phyloP scores from a whole-genome alignment of 2,888 invertebrate genomes.

The Heliconius hortense region DNA sequence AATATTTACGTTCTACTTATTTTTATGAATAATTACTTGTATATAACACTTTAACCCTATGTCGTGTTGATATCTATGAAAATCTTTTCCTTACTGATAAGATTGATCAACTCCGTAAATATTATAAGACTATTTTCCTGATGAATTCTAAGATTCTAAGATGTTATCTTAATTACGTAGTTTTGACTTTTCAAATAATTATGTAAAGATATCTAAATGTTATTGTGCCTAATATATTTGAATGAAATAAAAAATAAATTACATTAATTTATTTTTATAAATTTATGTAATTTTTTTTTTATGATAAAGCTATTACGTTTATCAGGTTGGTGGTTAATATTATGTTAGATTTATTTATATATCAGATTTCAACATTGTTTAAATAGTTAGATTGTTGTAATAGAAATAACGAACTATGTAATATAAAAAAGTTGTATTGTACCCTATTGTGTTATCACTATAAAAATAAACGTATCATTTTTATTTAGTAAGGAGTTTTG shows the following conservation, averaged over 20 bases:
- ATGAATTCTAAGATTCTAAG: too few relatives aligned
- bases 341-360: constrained; percentile 14
- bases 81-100: background rate
- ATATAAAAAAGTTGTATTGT: constrained; percentile 9
- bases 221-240: constrained; percentile 16
- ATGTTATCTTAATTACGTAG: background rate
- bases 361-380: constrained; percentile 10
- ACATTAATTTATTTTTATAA: too few relatives aligned
- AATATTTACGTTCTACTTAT: background rate
- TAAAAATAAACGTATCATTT: constrained; percentile 14
- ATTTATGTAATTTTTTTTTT: too few relatives aligned
- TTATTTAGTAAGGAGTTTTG: background rate
- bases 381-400: background rate
- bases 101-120: background rate
- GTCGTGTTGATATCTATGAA: background rate
- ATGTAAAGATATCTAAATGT: background rate
- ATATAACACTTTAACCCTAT: background rate
- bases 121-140: background rate
- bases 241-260: background rate
- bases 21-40: background rate
- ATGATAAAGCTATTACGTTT: background rate
- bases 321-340: constrained; percentile 8
- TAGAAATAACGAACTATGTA: constrained; percentile 2
- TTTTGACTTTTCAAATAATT: background rate
- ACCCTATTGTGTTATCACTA: constrained; percentile 6